Percentiles rank a stretch among this genome's conserved stretches.
phyloP scores from a whole-genome alignment of 2,797 vertebrate species.

The Helarctos malayanus region DNA sequence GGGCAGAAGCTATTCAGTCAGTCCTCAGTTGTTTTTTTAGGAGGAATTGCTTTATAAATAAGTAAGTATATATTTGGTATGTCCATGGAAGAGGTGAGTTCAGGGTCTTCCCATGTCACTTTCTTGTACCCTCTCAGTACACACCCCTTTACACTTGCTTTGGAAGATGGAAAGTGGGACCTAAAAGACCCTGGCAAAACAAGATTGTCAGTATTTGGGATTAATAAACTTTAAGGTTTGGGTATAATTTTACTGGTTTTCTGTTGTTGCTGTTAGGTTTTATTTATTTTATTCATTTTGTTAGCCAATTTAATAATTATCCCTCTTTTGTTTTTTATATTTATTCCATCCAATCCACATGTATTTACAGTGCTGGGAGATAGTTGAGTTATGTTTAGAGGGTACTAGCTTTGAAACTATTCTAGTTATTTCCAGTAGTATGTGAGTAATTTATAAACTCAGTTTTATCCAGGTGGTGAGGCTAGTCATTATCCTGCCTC shows the following conservation, averaged over 20 bases:
- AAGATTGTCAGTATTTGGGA: background rate
- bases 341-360: background rate
- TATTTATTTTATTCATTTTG: slow-evolving; percentile 8
- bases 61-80: background rate
- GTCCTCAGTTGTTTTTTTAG: background rate
- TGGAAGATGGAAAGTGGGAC: background rate
- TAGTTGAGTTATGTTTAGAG: background rate
- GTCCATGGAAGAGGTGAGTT: background rate
- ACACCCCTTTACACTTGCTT: background rate
- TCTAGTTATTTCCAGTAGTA: background rate
- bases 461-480: background rate
- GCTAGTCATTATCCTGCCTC: background rate
- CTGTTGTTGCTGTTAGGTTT: background rate
- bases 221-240: background rate
- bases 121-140: background rate
- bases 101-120: background rate
- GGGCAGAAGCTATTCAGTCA: background rate
- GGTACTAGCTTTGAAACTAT: background rate
- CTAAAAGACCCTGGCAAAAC: background rate
- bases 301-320: background rate
- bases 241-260: background rate
- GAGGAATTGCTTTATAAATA: background rate
- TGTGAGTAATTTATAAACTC: background rate
- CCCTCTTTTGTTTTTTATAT: background rate
- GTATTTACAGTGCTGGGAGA: background rate